Evolutionary conservation across 2,888 invertebrate species (phyloP).

Genomic region (Arge pagana): DNA sequence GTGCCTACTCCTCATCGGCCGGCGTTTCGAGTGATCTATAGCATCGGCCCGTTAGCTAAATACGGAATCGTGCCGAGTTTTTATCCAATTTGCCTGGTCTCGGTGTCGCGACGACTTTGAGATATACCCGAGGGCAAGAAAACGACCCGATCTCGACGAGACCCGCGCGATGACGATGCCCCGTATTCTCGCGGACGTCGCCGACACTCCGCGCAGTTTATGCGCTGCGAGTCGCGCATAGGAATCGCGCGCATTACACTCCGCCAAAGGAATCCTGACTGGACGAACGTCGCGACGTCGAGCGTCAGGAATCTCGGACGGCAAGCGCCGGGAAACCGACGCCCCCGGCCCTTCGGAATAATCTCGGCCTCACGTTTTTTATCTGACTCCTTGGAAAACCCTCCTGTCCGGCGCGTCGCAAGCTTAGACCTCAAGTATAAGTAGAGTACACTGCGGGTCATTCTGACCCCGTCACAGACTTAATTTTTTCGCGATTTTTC

Average conservation of each 20-base stretch:
- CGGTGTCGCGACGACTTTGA: neutral
- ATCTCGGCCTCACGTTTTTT: no score
- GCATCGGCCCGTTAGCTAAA: slow-evolving; percentile 16
- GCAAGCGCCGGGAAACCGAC: slow-evolving; percentile 17
- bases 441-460: no score
- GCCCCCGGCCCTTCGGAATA: slow-evolving; percentile 2
- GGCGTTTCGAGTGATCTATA: slow-evolving; percentile 16
- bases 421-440: no score
- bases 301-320: slow-evolving; percentile 30
- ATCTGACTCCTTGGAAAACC: neutral
- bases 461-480: no score
- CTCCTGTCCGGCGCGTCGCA: neutral
- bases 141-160: neutral
- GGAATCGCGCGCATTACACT: slow-evolving; percentile 37
- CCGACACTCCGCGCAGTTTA: slow-evolving; percentile 34
- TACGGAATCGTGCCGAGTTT: slow-evolving; percentile 11
- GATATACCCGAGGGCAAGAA: neutral
- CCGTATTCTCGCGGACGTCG: slow-evolving; percentile 28
- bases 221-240: slow-evolving; percentile 32
- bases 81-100: slow-evolving; percentile 17
- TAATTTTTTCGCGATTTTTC: no score
- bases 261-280: slow-evolving; percentile 29
- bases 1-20: slow-evolving; percentile 1
- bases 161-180: slow-evolving; percentile 29
- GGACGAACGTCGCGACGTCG: slow-evolving; percentile 16